A percentile compares a stretch with the other conserved stretches of the same genome.
phyloP scores from a whole-genome alignment of 2,888 invertebrate genomes.

The Hedychridium roseum region DNA sequence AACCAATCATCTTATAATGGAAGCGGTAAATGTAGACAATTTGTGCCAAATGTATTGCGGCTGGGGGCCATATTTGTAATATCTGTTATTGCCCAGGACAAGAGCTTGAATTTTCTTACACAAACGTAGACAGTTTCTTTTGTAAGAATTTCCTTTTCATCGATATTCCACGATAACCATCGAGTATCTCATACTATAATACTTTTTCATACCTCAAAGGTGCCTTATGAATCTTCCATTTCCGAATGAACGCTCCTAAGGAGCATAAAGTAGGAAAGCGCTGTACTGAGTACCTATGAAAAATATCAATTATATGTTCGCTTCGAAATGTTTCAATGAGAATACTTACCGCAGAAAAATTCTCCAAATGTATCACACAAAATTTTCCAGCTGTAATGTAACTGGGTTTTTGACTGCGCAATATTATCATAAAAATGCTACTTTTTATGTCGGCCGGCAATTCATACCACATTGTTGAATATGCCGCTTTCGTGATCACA shows the following conservation, averaged over 20 bases:
- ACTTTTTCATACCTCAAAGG: no score
- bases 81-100: no score
- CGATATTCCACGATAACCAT: no score
- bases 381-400: constrained; percentile 48
- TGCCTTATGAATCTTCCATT: neutral
- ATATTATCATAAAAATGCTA: constrained; percentile 36
- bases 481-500: constrained; percentile 32
- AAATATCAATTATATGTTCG: constrained; percentile 5
- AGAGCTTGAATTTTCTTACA: no score
- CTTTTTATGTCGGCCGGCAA: constrained; percentile 25
- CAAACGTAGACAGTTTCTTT: no score
- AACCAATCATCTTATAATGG: constrained; percentile 88
- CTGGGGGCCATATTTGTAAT: constrained; percentile 89
- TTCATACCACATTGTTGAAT: constrained; percentile 42
- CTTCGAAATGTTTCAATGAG: neutral
- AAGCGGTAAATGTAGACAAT: constrained; percentile 88
- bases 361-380: constrained; percentile 45
- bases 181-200: no score
- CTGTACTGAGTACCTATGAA: constrained; percentile 45
- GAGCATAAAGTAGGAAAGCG: constrained; percentile 48
- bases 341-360: constrained; percentile 38
- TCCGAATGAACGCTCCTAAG: constrained; percentile 35
- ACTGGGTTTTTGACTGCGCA: constrained; percentile 44
- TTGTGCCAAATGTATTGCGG: constrained; percentile 96
- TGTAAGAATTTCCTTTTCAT: no score